These are phyloP conservation scores for Odocoileus virginianus DNA, from an alignment of 2,113 vertebrate species.

Conservation along the genomic window DNA sequence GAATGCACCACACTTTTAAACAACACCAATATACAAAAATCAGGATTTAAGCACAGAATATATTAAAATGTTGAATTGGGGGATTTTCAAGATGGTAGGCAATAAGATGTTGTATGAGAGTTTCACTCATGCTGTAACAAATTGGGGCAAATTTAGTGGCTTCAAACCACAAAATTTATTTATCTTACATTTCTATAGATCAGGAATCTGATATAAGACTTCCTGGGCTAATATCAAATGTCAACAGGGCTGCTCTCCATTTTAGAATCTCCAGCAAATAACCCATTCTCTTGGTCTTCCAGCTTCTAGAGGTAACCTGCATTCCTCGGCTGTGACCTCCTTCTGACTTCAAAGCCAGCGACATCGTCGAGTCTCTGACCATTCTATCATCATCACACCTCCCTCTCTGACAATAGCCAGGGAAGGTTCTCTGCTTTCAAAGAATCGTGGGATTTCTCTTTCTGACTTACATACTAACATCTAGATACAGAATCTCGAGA, in stretches of 20 bases:
- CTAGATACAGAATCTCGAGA: not conserved
- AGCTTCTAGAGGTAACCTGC: not conserved
- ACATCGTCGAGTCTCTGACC: rapidly evolving
- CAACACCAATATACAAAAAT: not conserved
- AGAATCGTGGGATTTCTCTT: not conserved
- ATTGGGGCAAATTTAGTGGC: not conserved
- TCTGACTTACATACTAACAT: not conserved
- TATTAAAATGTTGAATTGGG: not conserved
- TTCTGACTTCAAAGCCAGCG: not conserved
- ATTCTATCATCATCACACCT: rapidly evolving
- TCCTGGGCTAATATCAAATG: not conserved
- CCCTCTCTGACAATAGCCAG: not conserved
- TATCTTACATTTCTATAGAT: not conserved
- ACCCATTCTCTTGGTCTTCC: not conserved
- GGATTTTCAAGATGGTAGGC: not conserved
- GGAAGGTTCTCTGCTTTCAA: not conserved
- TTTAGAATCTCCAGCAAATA: not conserved
- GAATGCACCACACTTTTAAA: not conserved
- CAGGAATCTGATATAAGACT: not conserved
- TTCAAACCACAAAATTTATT: not conserved
- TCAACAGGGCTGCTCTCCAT: not conserved
- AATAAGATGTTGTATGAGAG: not conserved
- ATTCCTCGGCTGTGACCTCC: rapidly evolving
- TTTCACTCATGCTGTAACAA: not conserved
- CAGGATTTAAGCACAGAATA: not conserved